phyloP scores from a whole-genome alignment of 1,140 invertebrate species.

The Sinella curviseta region DNA sequence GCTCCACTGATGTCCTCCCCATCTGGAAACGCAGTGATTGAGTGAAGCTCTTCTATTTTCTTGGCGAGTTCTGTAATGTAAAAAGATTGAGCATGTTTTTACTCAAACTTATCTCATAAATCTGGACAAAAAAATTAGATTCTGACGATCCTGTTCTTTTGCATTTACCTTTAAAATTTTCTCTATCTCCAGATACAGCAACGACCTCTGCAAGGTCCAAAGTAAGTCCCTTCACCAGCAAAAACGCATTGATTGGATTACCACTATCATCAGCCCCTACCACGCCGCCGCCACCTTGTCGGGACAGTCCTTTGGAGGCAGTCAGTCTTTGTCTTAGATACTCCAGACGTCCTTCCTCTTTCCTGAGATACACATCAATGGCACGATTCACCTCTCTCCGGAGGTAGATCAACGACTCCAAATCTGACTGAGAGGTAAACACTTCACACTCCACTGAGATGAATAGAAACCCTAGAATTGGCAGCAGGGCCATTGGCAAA shows the following conservation, averaged over 20 bases:
- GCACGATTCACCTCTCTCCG: conserved; percentile 81
- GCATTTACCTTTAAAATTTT: not conserved
- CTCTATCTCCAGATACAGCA: not conserved
- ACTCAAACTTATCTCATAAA: not conserved
- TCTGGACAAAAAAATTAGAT: not conserved
- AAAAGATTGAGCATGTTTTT: not conserved
- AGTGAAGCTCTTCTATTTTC: conserved; percentile 68
- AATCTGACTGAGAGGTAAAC: conserved; percentile 84
- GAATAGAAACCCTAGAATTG: not conserved
- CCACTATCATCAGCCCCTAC: not conserved
- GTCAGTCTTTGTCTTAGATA: conserved; percentile 66
- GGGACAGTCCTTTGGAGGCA: conserved; percentile 22
- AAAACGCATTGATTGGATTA: conserved; percentile 96
- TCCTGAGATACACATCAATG: conserved; percentile 76
- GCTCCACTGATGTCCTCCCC: conserved; percentile 92
- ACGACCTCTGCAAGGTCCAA: conserved; percentile 74
- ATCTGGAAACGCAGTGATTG: conserved; percentile 77
- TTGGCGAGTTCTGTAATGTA: conserved; percentile 57
- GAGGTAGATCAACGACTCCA: conserved; percentile 84
- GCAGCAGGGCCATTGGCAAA: not conserved
- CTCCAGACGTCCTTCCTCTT: conserved; percentile 76
- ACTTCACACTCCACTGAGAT: conserved; percentile 60
- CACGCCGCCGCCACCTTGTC: conserved; percentile 25
- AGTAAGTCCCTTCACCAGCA: conserved; percentile 90
- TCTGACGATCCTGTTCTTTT: not conserved